Base-by-base conservation (phyloP, 2,113 vertebrate genomes). In the Raja brachyura region DNA sequence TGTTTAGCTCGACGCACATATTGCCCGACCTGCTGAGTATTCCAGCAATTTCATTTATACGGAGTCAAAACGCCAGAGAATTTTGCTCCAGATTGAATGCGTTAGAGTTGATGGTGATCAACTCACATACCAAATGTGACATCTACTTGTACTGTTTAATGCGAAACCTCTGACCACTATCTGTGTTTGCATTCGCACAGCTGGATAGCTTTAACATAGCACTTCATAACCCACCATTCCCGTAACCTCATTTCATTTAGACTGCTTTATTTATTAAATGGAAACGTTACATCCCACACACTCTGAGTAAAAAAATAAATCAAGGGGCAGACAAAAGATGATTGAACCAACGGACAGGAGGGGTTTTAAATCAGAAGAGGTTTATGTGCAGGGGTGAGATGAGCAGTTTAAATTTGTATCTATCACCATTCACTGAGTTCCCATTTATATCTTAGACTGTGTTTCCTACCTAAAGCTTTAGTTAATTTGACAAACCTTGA, bases 221-320 rank as follows among this genome's bases (percentile, higher is more conserved):
- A 14, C 83, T 18, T 54, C 61, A 13, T 31, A 88, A 25, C 79
- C 79, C 56, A 3, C 59, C 25, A 63, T 63, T 88, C 25, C 28
- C 7, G 59, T 61, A 63, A 63, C 63, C 59, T 63, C 83, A 88
- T 18, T 66, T 88, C 59, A 66, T 16, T 88, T 31, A 88, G n/a
- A 18, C 83, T 63, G 83, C 59, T 61, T 63, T 88, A 88, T 63
- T 28, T 63, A n/a, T 31, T 88, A 88, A 66, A 88, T 88, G 83
- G 83, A 88, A 88, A 88, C 16, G 16, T 13, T 63, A 31, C n/a
- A 88, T 28, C 28, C 59, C 28, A 56, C 59, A n/a, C 28, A 66
- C 48, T 63, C 63, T 85, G 56, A 59, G 54, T 85, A 59, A 85
- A 61, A 59, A 85, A 61, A 59, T 59, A 31, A 63, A 3, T 16